Evolutionary conservation across 2,888 invertebrate species (phyloP).

Genomic region (Halictus ligatus): DNA sequence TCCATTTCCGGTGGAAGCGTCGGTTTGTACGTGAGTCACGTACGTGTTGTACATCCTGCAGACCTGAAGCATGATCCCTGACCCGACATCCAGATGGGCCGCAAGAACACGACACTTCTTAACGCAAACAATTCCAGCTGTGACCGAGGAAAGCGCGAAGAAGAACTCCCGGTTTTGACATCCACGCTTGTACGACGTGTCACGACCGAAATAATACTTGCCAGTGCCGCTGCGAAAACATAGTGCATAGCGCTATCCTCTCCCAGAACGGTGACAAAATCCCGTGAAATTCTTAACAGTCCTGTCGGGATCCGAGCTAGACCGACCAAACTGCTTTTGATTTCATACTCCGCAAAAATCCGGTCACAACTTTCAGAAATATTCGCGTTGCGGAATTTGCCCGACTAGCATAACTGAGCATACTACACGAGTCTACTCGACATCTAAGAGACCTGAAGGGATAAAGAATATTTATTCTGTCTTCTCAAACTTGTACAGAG

Average conservation of each 20-base stretch:
- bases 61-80: conserved; percentile 57
- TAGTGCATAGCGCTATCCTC: not conserved
- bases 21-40: conserved; percentile 62
- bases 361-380: too few relatives aligned
- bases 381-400: too few relatives aligned
- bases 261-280: not conserved
- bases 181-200: not conserved
- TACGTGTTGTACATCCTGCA: conserved; percentile 59
- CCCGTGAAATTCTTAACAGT: not conserved
- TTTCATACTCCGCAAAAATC: too few relatives aligned
- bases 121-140: conserved; percentile 69
- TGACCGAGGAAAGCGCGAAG: conserved; percentile 46
- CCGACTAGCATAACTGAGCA: too few relatives aligned
- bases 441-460: too few relatives aligned
- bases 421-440: too few relatives aligned
- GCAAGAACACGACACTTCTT: conserved; percentile 67
- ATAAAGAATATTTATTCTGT: too few relatives aligned
- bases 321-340: too few relatives aligned
- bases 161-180: conserved; percentile 38
- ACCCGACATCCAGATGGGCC: conserved; percentile 66
- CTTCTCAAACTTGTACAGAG: too few relatives aligned
- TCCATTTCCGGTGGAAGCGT: conserved; percentile 30
- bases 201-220: not conserved
- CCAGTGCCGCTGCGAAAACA: not conserved
- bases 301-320: too few relatives aligned